These are phyloP conservation scores for Polyommatus iphigenia DNA, from an alignment of 2,888 invertebrate species.

Conservation along the genomic window DNA sequence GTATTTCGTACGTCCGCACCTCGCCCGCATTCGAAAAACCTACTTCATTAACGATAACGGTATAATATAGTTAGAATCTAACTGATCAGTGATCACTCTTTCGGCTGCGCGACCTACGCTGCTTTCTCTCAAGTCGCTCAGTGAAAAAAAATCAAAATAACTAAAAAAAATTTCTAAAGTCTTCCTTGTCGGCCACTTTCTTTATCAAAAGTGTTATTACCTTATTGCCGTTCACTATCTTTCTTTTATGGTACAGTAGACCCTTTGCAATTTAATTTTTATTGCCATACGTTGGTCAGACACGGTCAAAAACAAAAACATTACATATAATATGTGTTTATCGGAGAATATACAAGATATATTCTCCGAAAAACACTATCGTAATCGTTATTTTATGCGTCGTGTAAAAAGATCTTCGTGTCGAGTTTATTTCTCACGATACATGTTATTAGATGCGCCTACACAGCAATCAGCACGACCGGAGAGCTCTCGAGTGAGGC, in stretches of 20 bases:
- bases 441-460: slow-evolving; percentile 32
- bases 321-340: not conserved
- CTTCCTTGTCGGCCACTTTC: not conserved
- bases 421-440: slow-evolving; percentile 22
- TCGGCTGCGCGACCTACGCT: slow-evolving; percentile 15
- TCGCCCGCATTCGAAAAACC: slow-evolving; percentile 46
- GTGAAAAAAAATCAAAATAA: not conserved
- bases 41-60: slow-evolving; percentile 53
- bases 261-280: not conserved
- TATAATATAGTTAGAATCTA: slow-evolving; percentile 36
- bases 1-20: not conserved
- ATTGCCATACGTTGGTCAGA: not conserved
- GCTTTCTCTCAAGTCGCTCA: slow-evolving; percentile 6
- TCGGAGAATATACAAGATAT: not conserved
- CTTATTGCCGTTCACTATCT: not conserved
- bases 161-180: not conserved
- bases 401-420: not conserved
- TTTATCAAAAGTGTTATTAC: not conserved
- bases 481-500: slow-evolving; percentile 33
- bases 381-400: not conserved
- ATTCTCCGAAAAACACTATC: not conserved
- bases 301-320: not conserved
- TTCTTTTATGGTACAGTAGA: not conserved
- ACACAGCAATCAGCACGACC: slow-evolving; percentile 34
- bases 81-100: slow-evolving; percentile 34